Conservation (phyloP, 2,888 invertebrate genomes). For the Proisotoma minuta region DNA sequence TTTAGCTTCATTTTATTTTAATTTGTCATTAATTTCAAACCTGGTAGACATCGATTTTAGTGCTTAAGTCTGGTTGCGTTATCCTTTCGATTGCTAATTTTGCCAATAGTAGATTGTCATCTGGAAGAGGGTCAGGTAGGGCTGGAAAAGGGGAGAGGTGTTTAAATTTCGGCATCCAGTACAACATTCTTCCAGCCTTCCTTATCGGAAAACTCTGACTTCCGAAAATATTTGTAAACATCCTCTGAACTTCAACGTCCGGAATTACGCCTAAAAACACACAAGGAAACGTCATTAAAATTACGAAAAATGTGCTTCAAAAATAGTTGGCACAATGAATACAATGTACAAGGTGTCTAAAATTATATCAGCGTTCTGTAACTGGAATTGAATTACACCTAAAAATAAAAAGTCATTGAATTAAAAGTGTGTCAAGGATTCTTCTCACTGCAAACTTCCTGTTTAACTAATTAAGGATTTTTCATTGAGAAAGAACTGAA, state of each 20-base stretch:
- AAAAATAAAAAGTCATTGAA: no score
- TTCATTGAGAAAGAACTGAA: no score
- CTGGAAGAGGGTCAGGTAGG: constrained; percentile 70
- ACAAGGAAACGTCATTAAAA: neutral
- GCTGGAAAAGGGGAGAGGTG: constrained; percentile 84
- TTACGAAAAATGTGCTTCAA: no score
- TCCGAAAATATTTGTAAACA: constrained; percentile 81
- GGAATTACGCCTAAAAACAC: constrained; percentile 70
- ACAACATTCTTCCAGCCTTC: constrained; percentile 57
- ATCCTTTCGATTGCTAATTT: constrained; percentile 77
- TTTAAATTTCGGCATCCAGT: constrained; percentile 82
- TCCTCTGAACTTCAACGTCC: constrained; percentile 78
- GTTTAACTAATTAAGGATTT: no score
- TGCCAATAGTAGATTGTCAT: constrained; percentile 71
- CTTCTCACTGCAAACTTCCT: no score
- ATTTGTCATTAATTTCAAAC: no score
- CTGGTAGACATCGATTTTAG: constrained; percentile 62
- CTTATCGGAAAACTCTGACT: constrained; percentile 58
- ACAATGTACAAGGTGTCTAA: no score
- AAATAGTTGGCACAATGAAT: no score
- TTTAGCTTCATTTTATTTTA: no score
- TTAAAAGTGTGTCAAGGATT: no score
- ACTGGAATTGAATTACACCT: no score
- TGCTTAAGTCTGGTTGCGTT: constrained; percentile 71
- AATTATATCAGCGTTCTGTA: no score